Percentiles rank a stretch among this genome's conserved stretches.
These are phyloP conservation scores for Lasiommata megera DNA, from an alignment of 2,888 invertebrate species.

Conservation along the genomic window DNA sequence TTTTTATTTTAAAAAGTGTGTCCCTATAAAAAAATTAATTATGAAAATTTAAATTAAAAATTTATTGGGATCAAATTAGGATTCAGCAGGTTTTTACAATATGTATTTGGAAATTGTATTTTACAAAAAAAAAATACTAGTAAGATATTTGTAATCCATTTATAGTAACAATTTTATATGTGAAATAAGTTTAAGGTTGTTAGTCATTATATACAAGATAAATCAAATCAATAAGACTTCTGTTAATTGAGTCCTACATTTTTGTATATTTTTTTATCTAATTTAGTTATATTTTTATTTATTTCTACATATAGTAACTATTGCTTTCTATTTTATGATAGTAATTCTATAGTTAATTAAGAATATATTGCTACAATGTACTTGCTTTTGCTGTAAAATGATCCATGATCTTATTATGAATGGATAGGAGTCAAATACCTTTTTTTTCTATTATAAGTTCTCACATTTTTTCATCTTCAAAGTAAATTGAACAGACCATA, in stretches of 20 bases:
- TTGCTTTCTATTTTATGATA: conserved; percentile 1
- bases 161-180: not conserved
- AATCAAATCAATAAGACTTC: conserved; percentile 6
- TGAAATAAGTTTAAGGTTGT: not conserved
- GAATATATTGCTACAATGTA: conserved; percentile 6
- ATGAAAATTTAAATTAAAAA: not conserved
- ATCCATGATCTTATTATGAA: not conserved
- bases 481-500: too few species aligned
- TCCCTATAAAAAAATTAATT: not conserved
- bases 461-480: too few species aligned
- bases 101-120: conserved; percentile 14
- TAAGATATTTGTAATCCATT: not conserved
- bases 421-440: too few species aligned
- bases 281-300: conserved; percentile 3
- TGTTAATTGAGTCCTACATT: conserved; percentile 19
- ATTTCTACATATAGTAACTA: not conserved
- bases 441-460: too few species aligned
- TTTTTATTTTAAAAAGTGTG: conserved; percentile 8
- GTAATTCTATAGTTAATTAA: not conserved
- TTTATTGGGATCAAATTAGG: conserved; percentile 22
- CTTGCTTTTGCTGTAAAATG: not conserved
- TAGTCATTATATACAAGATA: not conserved
- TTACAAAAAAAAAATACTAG: conserved; percentile 11
- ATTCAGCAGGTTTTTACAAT: conserved; percentile 18
- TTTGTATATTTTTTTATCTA: conserved; percentile 12